Base-by-base conservation (phyloP, 2,113 vertebrate genomes). In the Penelope pileata region DNA sequence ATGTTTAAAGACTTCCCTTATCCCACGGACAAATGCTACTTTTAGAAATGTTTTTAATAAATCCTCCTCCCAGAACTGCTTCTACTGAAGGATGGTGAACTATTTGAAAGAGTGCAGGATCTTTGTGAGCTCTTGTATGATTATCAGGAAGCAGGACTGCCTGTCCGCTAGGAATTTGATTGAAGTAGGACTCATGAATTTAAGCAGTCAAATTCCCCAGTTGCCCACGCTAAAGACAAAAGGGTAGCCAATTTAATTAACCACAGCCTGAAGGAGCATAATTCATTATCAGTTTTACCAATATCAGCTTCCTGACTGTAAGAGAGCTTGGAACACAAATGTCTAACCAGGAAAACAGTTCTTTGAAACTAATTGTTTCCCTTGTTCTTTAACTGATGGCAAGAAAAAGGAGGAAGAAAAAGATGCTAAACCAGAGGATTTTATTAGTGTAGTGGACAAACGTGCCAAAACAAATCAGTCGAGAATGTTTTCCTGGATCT, bases 191-290 rank as follows among this genome's bases (percentile, higher is more conserved):
- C 88, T 96, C 75, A 95, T 93, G 50, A 93, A 48, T 91, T 76
- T 80, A 81, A 70, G 58, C 51, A 91, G 91, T 85, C 38, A 18
- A 90, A 93, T 83, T 93, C 63, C 72, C 74, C 92, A 93, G 92
- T 82, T 96, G 73, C 67, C 79, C 77, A 76, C 40, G 30, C 64
- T 94, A 32, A 97, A 97, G 74, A 95, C 93, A 94, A 96, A 97
- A 96, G 62, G 27, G 59, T 91, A 93, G 82, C 85, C 93, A 96
- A 95, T 96, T 96, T 98, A 96, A 97, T 97, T 97, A 98, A 95
- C 86, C 59, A 90, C 76, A 94, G 95, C 94, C 83, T 94, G 67
- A 32, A 96, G 96, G 90, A 94, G 78, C 68, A 88, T 96, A 97
- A 95, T 96, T 97, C 90, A 94, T 96, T 97, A 94, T 95, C 78